Evolutionary conservation across 2,888 invertebrate species (phyloP), one percentile per base, ranked within the genome.

Genomic region (Opisthograptis luteolata): DNA sequence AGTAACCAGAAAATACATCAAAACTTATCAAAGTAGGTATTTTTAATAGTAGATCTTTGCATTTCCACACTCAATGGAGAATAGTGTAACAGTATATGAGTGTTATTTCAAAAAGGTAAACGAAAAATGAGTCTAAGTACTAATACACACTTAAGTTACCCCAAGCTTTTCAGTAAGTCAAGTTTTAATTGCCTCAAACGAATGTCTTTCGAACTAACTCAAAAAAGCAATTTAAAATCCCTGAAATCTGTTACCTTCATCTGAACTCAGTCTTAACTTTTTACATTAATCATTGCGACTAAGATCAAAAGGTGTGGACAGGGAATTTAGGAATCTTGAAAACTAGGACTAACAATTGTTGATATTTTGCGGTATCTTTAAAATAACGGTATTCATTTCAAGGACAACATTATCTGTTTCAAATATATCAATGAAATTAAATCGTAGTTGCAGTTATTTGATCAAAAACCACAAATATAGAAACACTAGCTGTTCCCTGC

Each of bases 281-380:
- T 40, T 52, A 31, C 57, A 63, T 63, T 54, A 55, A 60, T 63
- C 62, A 63, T 47, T n/a, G 49, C 37, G 58, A 59, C 58, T 57
- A 54, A 49, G 55, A 55, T 60, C 60, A 54, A 50, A 57, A 47
- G 50, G 52, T 51, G 56, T 25, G 46, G 51, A 58, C 52, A 49
- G 39, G 37, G 20, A 24, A n/a, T 28, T 49, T 15, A 9, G 17
- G 2, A 7, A 13, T 19, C n/a, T 9, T 42, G 25, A 5, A 25
- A 15, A 5, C 1, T n/a, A 35, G 41, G 50, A 51, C 31, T 24
- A 34, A 40, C 28, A 20, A 9, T 7, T n/a, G 2, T 9, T 17
- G 15, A 19, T n/a, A 24, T n/a, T 8, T 17, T 10, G 5, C 32
- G 32, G 19, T 32, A 34, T n/a, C n/a, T n/a, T n/a, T 5, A 39